Percentiles rank a stretch among this genome's conserved stretches.
Conservation (phyloP, 2,113 vertebrate species). For the Otus sunia region DNA sequence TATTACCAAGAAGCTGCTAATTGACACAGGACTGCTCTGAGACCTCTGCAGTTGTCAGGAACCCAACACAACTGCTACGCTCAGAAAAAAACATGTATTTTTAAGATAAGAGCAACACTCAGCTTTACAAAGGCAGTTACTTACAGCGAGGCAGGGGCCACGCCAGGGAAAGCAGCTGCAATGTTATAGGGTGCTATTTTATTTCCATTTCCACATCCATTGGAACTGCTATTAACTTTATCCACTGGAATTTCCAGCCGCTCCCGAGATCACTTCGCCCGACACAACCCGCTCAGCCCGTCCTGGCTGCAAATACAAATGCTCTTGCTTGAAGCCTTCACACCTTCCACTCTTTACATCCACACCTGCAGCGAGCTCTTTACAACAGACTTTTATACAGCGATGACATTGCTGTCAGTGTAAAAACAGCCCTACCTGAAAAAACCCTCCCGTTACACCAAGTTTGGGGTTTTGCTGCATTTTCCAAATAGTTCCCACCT, state of each 20-base stretch:
- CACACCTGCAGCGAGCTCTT: conserved; percentile 7
- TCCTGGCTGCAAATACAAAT: background rate
- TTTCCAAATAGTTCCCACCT: background rate
- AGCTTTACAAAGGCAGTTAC: background rate
- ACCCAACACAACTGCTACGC: background rate
- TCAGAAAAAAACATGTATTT: background rate
- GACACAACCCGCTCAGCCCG: conserved; percentile 10
- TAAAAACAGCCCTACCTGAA: background rate
- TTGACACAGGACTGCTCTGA: background rate
- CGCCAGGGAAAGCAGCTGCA: conserved; percentile 36
- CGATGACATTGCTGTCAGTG: rapidly evolving
- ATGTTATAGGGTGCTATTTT: conserved; percentile 47
- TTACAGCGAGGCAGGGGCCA: background rate
- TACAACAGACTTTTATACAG: background rate
- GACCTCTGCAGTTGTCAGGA: background rate
- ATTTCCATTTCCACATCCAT: conserved; percentile 65
- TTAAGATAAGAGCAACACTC: background rate
- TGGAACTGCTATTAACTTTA: conserved; percentile 35
- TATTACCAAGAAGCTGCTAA: background rate
- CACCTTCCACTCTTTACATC: conserved; percentile 13
- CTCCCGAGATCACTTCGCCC: conserved; percentile 1
- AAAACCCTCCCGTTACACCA: background rate
- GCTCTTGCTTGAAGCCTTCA: background rate
- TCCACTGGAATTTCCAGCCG: conserved; percentile 63
- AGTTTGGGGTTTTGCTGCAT: background rate